phyloP scores from a whole-genome alignment of 2,888 invertebrate species.

The Chaetogeoica ovagalla region DNA sequence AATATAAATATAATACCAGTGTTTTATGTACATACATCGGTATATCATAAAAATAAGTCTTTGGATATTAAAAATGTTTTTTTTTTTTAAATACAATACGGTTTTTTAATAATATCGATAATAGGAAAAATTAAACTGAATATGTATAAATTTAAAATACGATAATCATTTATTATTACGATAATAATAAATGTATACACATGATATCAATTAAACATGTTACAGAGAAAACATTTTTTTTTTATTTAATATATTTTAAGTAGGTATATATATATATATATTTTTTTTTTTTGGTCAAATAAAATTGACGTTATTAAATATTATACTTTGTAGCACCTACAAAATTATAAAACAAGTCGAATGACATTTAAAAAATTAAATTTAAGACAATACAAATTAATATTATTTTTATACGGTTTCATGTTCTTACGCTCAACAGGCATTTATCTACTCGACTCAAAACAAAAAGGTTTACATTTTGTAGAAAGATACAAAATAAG shows the following conservation, averaged over 20 bases:
- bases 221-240: neutral
- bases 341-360: too few species aligned
- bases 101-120: neutral
- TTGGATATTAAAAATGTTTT: neutral
- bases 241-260: conserved; percentile 15
- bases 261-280: neutral
- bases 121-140: conserved; percentile 5
- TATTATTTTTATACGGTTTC: neutral
- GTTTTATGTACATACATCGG: neutral
- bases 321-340: neutral
- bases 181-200: conserved; percentile 6
- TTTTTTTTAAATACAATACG: neutral
- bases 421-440: neutral
- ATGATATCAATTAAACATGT: neutral
- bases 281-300: neutral
- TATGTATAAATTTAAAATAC: conserved; percentile 13
- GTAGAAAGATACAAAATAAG: neutral
- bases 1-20: too few species aligned
- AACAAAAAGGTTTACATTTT: neutral
- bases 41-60: neutral
- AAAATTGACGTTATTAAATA: conserved; percentile 2
- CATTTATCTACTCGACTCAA: conserved; percentile 1
- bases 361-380: neutral
- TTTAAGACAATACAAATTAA: neutral
- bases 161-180: too few species aligned